Evolutionary conservation across 1,140 invertebrate genomes (phyloP), one percentile per base, ranked within the genome.

Genomic region (Penaeus chinensis): DNA sequence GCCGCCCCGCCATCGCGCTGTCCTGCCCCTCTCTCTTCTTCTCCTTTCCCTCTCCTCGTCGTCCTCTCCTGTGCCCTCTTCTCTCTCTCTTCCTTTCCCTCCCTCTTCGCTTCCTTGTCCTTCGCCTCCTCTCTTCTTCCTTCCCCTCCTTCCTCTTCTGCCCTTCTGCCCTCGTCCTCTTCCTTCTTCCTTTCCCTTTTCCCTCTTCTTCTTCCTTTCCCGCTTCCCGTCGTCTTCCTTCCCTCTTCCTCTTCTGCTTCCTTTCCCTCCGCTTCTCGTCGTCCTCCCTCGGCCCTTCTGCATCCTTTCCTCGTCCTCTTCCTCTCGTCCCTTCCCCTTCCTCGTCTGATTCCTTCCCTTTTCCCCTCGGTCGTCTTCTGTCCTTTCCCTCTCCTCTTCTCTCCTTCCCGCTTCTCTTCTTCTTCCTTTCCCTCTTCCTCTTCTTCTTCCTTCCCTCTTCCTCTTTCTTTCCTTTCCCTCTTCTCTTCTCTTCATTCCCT

Each of bases 101-200:
- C 63, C n/a, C 63, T 65, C n/a, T n/a, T 65, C n/a, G 16, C n/a
- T 65, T n/a, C n/a, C 63, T 18, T 65, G n/a, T 18, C n/a, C n/a
- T 65, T n/a, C 63, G 16, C n/a, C 63, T n/a, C 16, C 16, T 18
- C 16, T 18, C 63, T n/a, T 65, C 63, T 65, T 65, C 16, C n/a
- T 65, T 65, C n/a, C 63, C 16, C 16, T 18, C 16, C n/a, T 65
- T 65, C n/a, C 16, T 65, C 63, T 18, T 65, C 16, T n/a, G 16
- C 63, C n/a, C n/a, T n/a, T 65, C 63, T n/a, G 16, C 16, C n/a
- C n/a, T 65, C 63, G n/a, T n/a, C 16, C n/a, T n/a, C n/a, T 16
- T n/a, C n/a, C 63, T 65, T n/a, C 63, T 65, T n/a, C n/a, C n/a
- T 65, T 16, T n/a, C 63, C n/a, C 63, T n/a, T 65, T 65, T 65